These are phyloP conservation scores for Scolopax rusticola DNA, from an alignment of 2,797 vertebrate species.

Conservation along the genomic window DNA sequence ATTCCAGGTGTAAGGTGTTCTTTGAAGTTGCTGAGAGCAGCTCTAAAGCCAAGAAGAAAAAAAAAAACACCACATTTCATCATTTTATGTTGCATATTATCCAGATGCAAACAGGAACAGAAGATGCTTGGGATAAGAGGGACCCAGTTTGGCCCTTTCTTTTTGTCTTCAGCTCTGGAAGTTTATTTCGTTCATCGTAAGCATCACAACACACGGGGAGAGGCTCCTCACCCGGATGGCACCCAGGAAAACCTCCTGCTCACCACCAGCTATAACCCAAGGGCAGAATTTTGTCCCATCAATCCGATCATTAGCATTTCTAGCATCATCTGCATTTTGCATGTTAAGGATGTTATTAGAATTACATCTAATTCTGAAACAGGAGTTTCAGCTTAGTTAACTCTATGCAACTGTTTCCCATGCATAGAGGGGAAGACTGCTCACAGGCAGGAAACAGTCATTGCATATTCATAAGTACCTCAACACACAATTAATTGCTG, in stretches of 20 bases:
- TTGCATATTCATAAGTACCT: conserved; percentile 80
- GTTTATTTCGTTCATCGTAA: accelerated
- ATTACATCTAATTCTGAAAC: neutral
- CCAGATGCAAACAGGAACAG: neutral
- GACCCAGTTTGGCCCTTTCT: neutral
- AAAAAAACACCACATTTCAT: accelerated
- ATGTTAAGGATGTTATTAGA: neutral
- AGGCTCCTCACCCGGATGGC: neutral
- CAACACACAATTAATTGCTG: conserved; percentile 79
- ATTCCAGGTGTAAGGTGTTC: neutral
- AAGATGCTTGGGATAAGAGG: neutral
- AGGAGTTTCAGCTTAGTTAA: conserved; percentile 34
- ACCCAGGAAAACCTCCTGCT: neutral
- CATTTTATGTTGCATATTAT: neutral
- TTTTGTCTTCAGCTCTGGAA: neutral
- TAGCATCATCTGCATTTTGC: neutral
- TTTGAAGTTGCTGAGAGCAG: neutral
- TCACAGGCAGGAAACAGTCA: conserved; percentile 49
- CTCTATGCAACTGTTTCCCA: neutral
- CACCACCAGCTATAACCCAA: neutral
- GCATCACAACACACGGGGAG: neutral
- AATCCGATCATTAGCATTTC: neutral
- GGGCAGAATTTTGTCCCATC: neutral
- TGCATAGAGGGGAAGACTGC: conserved; percentile 27
- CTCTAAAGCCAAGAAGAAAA: neutral